Percentiles rank a stretch among this genome's conserved stretches.
These are phyloP conservation scores for Ia io DNA, from an alignment of 2,113 vertebrate species.

Conservation along the genomic window DNA sequence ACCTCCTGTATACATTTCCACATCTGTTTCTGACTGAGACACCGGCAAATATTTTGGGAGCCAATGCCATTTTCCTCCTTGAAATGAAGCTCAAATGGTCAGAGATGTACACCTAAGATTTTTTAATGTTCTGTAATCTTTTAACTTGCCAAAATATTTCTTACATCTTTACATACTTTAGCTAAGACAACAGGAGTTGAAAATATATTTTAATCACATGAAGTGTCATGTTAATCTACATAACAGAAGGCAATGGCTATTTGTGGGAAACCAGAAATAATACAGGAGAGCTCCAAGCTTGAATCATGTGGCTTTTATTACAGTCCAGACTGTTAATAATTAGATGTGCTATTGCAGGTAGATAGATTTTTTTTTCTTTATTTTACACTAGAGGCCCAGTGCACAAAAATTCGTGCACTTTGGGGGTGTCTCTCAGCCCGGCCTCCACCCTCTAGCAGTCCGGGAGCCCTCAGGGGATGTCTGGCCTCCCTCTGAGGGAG, in stretches of 20 bases:
- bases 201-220: background rate
- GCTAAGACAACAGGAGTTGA: background rate
- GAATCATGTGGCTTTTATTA: background rate
- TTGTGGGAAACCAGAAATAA: no score
- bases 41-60: background rate
- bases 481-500: no score
- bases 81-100: background rate
- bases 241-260: background rate
- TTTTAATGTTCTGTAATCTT: background rate
- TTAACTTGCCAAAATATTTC: background rate
- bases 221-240: background rate
- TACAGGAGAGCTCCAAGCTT: background rate
- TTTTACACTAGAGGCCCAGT: background rate
- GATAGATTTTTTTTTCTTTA: background rate
- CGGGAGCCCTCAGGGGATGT: no score
- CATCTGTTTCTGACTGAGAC: background rate
- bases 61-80: background rate
- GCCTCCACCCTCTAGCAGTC: no score
- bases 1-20: background rate
- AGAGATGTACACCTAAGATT: background rate
- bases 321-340: background rate
- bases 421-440: no score
- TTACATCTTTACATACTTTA: background rate
- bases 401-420: no score
- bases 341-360: background rate